Evolutionary conservation across 2,797 vertebrate genomes (phyloP), one percentile per base, ranked within the genome.

Genomic region (Neomorphus geoffroyi): DNA sequence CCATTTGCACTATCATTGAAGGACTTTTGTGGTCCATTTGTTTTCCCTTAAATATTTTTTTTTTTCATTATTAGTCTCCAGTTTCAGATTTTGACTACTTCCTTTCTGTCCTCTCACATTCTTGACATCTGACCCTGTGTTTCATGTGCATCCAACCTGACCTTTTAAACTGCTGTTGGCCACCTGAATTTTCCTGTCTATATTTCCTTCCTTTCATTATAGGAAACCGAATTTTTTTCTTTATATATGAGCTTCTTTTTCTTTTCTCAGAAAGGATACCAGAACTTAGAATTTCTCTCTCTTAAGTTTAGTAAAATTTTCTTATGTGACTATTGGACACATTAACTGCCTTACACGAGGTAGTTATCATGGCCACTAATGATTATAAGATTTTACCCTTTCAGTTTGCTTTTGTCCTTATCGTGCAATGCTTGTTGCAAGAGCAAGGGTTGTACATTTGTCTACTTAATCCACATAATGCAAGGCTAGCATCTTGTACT

Each of bases 81-180:
- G 57, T 84, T 96, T 91, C 48, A 92, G 67, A 72, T 54, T 96
- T 95, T 90, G 75, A 61, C 50, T 96, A 54, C 56, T 65, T 57
- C 10, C 18, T 73, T 24, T 96, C 84, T 91, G 51, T 88, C 56
- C 73, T 84, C 18, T 96, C 80, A 91, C 50, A 69, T 56, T 93
- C 50, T 81, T 91, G 43, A 21, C 11, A 21, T 66, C 77, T 95
- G 73, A 91, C 66, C 4, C 18, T 48, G 32, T 69, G 70, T n/a
- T 90, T 93, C 30, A 85, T 74, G 23, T 62, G 14, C n/a, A 45
- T 92, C 46, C 24, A 90, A 51, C 18, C 41, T 46, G 57, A 79
- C 32, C 15, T 89, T 80, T 84, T 45, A 92, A 92, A 88, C 69
- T 88, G 69, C 66, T 64, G 43, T 70, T 64, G 91, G n/a, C 27